Percentiles rank a stretch among this genome's conserved stretches.
Conservation (phyloP, 2,888 invertebrate genomes). For the Sacculina carcini region DNA sequence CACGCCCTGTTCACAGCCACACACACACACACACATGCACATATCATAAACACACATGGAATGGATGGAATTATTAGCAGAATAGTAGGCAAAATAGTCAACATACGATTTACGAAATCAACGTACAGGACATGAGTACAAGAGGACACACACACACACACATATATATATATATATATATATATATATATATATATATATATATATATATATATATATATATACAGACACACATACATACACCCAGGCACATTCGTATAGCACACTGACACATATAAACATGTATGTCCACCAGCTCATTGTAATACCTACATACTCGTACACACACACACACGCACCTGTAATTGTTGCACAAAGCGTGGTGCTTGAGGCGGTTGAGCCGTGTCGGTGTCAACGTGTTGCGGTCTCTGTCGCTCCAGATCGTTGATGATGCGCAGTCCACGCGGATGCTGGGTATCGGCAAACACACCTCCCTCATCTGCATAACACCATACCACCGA, state of each 20-base stretch:
- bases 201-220: too few relatives aligned
- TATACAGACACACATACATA: too few relatives aligned
- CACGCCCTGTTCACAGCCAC: constrained; percentile 31
- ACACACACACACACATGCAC: not conserved
- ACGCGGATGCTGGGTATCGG: constrained; percentile 76
- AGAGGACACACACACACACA: not conserved
- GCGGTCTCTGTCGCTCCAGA: constrained; percentile 55
- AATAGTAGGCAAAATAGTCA: not conserved
- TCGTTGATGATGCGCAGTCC: constrained; percentile 68
- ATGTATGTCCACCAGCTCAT: not conserved
- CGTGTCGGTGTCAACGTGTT: constrained; percentile 52
- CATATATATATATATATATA: too few relatives aligned
- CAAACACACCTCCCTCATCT: too few relatives aligned
- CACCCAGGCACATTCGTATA: not conserved
- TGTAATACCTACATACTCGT: not conserved
- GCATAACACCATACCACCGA: too few relatives aligned
- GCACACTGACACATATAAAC: constrained; percentile 9
- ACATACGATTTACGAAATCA: not conserved
- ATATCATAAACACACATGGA: constrained; percentile 3
- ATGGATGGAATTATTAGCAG: too few relatives aligned
- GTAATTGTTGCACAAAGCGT: constrained; percentile 54
- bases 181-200: too few relatives aligned
- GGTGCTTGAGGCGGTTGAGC: constrained; percentile 43
- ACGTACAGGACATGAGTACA: not conserved
- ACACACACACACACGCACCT: constrained; percentile 18